phyloP scores from a whole-genome alignment of 1,140 invertebrate species.

The Teleopsis dalmanni region DNA sequence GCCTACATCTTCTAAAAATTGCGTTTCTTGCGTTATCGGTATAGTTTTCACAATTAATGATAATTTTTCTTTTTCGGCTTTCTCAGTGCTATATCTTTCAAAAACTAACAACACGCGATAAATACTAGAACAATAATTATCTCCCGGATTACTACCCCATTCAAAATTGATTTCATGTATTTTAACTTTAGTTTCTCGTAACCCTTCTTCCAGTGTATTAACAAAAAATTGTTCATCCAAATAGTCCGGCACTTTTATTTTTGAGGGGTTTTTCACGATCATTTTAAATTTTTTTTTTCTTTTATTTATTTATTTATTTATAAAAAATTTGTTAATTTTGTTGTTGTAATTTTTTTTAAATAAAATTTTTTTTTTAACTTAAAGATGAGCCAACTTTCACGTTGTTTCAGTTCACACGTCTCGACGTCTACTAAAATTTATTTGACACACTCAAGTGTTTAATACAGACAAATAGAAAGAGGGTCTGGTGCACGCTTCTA shows the following conservation, averaged over 20 bases:
- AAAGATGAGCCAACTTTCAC: too few species aligned
- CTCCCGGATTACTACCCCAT: constrained; percentile 37
- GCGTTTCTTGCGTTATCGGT: constrained; percentile 27
- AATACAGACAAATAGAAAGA: too few species aligned
- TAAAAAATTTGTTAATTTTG: neutral
- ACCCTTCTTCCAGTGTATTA: constrained; percentile 30
- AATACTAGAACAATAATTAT: constrained; percentile 38
- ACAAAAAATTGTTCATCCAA: constrained; percentile 28
- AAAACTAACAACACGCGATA: constrained; percentile 28
- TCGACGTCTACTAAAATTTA: too few species aligned
- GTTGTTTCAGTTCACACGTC: too few species aligned
- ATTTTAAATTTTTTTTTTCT: constrained; percentile 8
- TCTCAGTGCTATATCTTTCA: constrained; percentile 6
- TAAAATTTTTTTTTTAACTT: too few species aligned
- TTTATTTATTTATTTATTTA: neutral
- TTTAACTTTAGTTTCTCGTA: constrained; percentile 22
- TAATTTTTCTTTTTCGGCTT: constrained; percentile 13
- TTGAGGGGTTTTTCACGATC: constrained; percentile 23
- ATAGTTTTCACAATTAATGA: constrained; percentile 39
- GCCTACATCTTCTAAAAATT: constrained; percentile 30
- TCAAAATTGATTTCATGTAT: constrained; percentile 29
- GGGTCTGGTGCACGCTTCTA: too few species aligned
- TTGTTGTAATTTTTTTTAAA: too few species aligned
- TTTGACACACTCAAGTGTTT: too few species aligned
- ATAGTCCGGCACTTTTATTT: constrained; percentile 28